Conservation (phyloP, 2,797 vertebrate species). For the Poeciliopsis infans region DNA sequence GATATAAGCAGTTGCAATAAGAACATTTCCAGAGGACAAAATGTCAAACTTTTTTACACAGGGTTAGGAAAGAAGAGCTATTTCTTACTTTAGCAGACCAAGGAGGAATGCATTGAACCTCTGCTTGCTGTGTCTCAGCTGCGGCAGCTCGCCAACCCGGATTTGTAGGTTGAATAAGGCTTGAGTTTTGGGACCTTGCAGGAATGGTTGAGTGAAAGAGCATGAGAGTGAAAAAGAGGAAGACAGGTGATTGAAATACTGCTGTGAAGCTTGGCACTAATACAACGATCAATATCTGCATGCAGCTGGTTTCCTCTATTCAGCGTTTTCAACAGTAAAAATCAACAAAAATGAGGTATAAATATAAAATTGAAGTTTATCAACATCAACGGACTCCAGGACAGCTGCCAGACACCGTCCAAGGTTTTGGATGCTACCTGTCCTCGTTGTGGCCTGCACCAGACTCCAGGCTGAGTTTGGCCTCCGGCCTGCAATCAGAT, state of each 20-base stretch:
- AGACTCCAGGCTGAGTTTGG: slow-evolving; percentile 92
- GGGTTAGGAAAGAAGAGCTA: not conserved
- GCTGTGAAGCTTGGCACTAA: slow-evolving; percentile 43
- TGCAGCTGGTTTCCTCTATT: slow-evolving; percentile 48
- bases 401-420: slow-evolving; percentile 1
- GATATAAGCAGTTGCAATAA: not conserved
- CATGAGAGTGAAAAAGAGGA: slow-evolving; percentile 4
- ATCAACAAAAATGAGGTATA: slow-evolving; percentile 40
- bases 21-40: not conserved
- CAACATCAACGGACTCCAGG: slow-evolving; percentile 5
- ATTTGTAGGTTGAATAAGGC: slow-evolving; percentile 84
- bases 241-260: slow-evolving; percentile 33
- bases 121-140: slow-evolving; percentile 87
- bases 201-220: not conserved
- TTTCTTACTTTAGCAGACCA: slow-evolving; percentile 92
- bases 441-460: slow-evolving; percentile 89
- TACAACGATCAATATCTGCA: slow-evolving; percentile 50
- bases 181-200: slow-evolving; percentile 79
- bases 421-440: slow-evolving; percentile 77
- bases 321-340: slow-evolving; percentile 49
- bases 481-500: slow-evolving; percentile 92
- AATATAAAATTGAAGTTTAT: slow-evolving; percentile 33
- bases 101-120: slow-evolving; percentile 94
- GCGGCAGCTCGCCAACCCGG: slow-evolving; percentile 84
- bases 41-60: not conserved